These are phyloP conservation scores for Rhagonycha lutea DNA, from an alignment of 2,888 invertebrate species.

Conservation along the genomic window DNA sequence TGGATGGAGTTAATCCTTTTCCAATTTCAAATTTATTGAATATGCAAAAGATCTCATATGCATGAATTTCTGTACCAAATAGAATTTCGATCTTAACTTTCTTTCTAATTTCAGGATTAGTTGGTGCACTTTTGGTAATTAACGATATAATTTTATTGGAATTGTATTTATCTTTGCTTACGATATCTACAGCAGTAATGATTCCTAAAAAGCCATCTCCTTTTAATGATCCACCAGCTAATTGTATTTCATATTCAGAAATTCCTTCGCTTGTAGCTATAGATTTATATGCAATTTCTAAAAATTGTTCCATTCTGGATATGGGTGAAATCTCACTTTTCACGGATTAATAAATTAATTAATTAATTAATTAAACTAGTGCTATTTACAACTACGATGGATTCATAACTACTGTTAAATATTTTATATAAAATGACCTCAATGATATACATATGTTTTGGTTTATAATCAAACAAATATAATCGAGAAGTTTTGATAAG, in stretches of 20 bases:
- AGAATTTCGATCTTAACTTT: background rate
- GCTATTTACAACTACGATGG: background rate
- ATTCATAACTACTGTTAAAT: no score
- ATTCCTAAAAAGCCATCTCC: constrained; percentile 40
- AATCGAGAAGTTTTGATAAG: no score
- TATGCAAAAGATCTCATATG: background rate
- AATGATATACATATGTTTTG: no score
- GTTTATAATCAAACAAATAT: no score
- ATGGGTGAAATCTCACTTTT: background rate
- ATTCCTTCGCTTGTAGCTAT: constrained; percentile 9
- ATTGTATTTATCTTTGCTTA: constrained; percentile 13
- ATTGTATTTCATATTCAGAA: constrained; percentile 17
- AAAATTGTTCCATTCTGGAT: background rate
- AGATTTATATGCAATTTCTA: background rate
- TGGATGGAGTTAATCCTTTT: background rate
- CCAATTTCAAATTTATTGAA: background rate
- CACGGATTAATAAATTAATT: no score
- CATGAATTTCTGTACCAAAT: constrained; percentile 1
- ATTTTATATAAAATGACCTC: no score
- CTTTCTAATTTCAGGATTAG: background rate
- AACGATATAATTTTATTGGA: constrained; percentile 23
- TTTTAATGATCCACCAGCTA: constrained; percentile 29
- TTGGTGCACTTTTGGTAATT: constrained; percentile 21
- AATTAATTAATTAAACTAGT: no score
- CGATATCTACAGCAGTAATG: constrained; percentile 33